A percentile compares a stretch with the other conserved stretches of the same genome.
Conservation (phyloP, 2,797 vertebrate species). For the Ctenosaura bakeri region DNA sequence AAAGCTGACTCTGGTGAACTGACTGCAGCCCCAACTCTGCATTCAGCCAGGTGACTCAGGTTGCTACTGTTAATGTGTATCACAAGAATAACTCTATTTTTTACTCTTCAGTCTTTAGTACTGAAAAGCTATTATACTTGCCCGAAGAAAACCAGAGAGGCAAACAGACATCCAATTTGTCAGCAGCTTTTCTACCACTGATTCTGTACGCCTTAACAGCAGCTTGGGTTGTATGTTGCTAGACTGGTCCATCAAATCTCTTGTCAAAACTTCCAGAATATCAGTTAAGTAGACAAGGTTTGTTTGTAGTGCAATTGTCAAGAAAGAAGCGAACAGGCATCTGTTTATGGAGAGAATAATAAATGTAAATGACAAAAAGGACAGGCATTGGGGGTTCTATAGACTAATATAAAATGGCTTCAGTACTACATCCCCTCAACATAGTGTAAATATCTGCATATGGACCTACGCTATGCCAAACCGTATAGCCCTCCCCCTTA, state of each 20-base stretch:
- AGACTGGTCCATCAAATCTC: constrained; percentile 90
- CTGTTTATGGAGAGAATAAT: constrained; percentile 74
- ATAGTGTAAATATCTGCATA: background rate
- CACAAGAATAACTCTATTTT: background rate
- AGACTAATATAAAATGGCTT: background rate
- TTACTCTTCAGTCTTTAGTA: background rate
- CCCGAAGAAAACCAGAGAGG: constrained; percentile 95
- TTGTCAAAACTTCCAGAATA: constrained; percentile 90
- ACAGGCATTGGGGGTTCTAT: background rate
- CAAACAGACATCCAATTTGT: constrained; percentile 99
- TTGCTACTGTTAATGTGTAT: constrained; percentile 14
- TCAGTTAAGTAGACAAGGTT: constrained; percentile 92
- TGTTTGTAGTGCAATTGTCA: constrained; percentile 92
- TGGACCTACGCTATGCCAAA: too few relatives aligned
- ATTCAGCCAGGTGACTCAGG: background rate
- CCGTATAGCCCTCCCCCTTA: too few relatives aligned
- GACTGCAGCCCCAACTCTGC: background rate
- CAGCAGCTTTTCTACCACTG: constrained; percentile 94
- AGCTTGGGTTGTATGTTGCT: constrained; percentile 92
- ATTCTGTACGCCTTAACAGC: constrained; percentile 92
- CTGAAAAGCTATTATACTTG: constrained; percentile 69
- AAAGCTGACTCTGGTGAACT: background rate
- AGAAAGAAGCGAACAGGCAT: constrained; percentile 90
- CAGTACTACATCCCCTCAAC: too few relatives aligned
- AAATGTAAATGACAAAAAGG: background rate